A percentile compares a stretch with the other conserved stretches of the same genome.
These are phyloP conservation scores for Mimas tiliae DNA, from an alignment of 2,888 invertebrate genomes.

Conservation along the genomic window DNA sequence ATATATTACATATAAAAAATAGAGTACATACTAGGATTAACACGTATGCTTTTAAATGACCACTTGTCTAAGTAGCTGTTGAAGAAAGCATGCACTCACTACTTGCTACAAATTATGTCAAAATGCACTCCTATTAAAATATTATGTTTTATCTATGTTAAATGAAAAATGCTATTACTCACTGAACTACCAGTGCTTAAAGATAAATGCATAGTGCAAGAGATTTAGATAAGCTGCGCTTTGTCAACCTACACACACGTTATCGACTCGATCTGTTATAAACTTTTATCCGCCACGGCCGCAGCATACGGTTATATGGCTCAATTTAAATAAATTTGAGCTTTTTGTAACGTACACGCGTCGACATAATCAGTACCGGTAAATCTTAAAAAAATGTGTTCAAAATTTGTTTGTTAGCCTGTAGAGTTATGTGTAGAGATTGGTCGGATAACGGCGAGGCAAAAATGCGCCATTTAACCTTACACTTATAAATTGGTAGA, in stretches of 20 bases:
- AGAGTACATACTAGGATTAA: no score
- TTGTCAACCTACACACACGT: not conserved
- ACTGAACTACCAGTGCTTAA: slow-evolving; percentile 10
- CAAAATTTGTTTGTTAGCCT: slow-evolving; percentile 8
- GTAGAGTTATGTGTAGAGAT: slow-evolving; percentile 1
- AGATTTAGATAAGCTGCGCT: not conserved
- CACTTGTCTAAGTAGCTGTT: no score
- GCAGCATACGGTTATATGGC: not conserved
- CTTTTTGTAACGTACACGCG: slow-evolving; percentile 17
- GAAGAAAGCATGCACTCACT: no score
- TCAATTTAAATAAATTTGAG: slow-evolving; percentile 20
- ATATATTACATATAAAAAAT: no score
- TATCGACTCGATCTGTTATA: slow-evolving; percentile 1
- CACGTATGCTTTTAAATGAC: no score
- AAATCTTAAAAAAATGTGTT: slow-evolving; percentile 7
- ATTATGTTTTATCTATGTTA: no score
- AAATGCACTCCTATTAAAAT: no score
- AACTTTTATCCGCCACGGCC: not conserved
- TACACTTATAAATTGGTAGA: not conserved
- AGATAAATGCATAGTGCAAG: not conserved
- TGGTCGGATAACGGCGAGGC: slow-evolving; percentile 9
- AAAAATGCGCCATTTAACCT: not conserved
- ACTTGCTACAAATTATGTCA: no score
- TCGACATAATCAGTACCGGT: slow-evolving; percentile 17
- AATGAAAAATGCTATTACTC: not conserved